Base-by-base conservation (phyloP, 1,140 invertebrate genomes). In the Pseudomyrmex pallidus region DNA sequence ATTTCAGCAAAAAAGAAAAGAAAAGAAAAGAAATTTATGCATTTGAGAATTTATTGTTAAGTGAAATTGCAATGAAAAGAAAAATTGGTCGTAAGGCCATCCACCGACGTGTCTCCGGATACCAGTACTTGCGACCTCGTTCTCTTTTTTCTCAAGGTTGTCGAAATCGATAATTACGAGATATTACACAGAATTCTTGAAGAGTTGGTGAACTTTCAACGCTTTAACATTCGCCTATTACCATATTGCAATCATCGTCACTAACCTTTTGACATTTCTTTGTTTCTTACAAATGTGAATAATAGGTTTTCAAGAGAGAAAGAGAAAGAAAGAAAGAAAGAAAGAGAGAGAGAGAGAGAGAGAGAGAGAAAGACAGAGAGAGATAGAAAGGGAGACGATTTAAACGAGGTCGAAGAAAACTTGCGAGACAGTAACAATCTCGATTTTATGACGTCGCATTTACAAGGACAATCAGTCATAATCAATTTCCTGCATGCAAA, bases 401-500 rank as follows among this genome's bases (percentile, higher is more conserved):
- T 82, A 52, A 20, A 67, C 13, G 1, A 64, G 2, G 48, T 35
- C 9, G 10, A 22, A 74, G 5, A 63, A 74, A 62, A 64, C n/a
- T 46, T n/a, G 7, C 17, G 12, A 62, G 59, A 63, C 10, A 74
- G 74, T 22, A n/a, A 82, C 12, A n/a, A 22, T 64, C 17, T 66
- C 17, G 22, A 74, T 50, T 82, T 66, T 12, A 48, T 44, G 17
- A 15, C n/a, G 50, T 52, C 62, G 64, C 0, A 52, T 66, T 25
- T 22, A 25, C 83, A 88, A 88, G 83, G 77, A 85, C 86, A 77
- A 87, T 88, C 56, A 59, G 82, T 85, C 61, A 80, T 72, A 56
- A 78, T 88, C 63, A 70, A 88, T 88, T 88, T 85, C 62, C 77
- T 76, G 10, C n/a, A 56, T n/a, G 35, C 35, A 48, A 54, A 76